phyloP scores from a whole-genome alignment of 30 jellyfish, hydroid and myxozoan genomes.

The Pseudorhiza aurosa region DNA sequence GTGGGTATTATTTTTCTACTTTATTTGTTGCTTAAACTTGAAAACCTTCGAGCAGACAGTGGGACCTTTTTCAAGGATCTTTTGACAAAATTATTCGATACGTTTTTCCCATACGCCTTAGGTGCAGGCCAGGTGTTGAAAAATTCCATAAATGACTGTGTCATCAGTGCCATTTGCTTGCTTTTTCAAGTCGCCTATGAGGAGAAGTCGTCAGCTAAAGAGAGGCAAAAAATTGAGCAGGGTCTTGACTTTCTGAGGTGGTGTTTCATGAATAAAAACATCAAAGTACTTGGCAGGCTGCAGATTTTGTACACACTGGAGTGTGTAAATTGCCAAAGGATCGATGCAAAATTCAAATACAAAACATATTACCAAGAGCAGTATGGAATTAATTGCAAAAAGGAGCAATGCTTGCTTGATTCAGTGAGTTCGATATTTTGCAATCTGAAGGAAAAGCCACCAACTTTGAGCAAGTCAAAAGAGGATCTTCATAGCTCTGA shows the following conservation, averaged over 20 bases:
- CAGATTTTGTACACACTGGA: conserved; percentile 41
- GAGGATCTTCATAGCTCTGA: neutral
- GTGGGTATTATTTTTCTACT: conserved; percentile 68
- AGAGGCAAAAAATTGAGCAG: conserved; percentile 3
- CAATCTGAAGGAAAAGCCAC: neutral
- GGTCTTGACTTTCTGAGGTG: conserved; percentile 1
- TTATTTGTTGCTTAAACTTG: conserved; percentile 30
- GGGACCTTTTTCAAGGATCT: conserved; percentile 34
- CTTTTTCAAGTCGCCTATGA: conserved; percentile 3
- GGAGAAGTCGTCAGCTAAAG: neutral
- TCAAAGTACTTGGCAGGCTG: conserved; percentile 14
- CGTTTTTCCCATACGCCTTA: conserved; percentile 26
- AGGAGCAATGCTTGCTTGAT: neutral
- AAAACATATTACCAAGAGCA: conserved; percentile 10
- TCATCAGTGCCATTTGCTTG: conserved; percentile 40
- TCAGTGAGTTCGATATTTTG: conserved; percentile 17
- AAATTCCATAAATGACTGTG: neutral
- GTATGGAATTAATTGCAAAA: conserved; percentile 13
- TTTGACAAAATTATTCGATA: conserved; percentile 16
- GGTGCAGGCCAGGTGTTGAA: conserved; percentile 20
- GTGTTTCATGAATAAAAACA: neutral
- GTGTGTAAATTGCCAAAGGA: neutral
- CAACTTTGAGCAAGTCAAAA: neutral
- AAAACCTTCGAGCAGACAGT: conserved; percentile 34
- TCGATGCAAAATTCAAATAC: neutral